Conservation (phyloP, 1,140 invertebrate species). For the Micrasema minimum region DNA sequence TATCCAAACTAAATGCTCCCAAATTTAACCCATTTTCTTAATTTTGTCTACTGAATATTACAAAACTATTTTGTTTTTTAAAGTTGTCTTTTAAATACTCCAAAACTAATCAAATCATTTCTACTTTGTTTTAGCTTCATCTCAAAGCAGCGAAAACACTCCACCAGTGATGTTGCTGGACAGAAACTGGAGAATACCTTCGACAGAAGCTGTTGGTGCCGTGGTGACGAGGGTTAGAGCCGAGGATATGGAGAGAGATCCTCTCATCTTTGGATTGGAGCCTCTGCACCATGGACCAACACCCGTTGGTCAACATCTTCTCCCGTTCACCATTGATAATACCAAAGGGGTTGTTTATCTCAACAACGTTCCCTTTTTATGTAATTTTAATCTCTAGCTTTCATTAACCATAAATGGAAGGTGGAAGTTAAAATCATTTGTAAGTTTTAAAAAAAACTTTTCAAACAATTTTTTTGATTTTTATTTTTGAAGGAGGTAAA, state of each 20-base stretch:
- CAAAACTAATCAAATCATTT: constrained; percentile 11
- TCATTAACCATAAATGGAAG: too few relatives aligned
- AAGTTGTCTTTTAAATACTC: too few relatives aligned
- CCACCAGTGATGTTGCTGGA: constrained; percentile 63
- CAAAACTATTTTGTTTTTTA: too few relatives aligned
- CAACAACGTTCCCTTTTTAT: too few relatives aligned
- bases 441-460: too few relatives aligned
- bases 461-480: too few relatives aligned
- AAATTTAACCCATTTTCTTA: too few relatives aligned
- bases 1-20: too few relatives aligned
- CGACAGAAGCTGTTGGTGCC: constrained; percentile 72
- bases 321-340: constrained; percentile 77
- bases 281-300: constrained; percentile 57
- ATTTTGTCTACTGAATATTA: too few relatives aligned
- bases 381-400: too few relatives aligned
- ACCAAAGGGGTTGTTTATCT: constrained; percentile 75
- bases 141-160: constrained; percentile 48
- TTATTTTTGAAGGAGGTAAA: too few relatives aligned
- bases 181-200: constrained; percentile 74
- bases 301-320: constrained; percentile 50
- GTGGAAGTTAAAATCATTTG: too few relatives aligned
- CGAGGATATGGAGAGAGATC: constrained; percentile 71
- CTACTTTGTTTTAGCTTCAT: constrained; percentile 42
- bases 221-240: constrained; percentile 71
- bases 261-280: constrained; percentile 73